A percentile compares a stretch with the other conserved stretches of the same genome.
phyloP scores from a whole-genome alignment of 92 coral and sea anemone species.

The Desmophyllum pertusum region DNA sequence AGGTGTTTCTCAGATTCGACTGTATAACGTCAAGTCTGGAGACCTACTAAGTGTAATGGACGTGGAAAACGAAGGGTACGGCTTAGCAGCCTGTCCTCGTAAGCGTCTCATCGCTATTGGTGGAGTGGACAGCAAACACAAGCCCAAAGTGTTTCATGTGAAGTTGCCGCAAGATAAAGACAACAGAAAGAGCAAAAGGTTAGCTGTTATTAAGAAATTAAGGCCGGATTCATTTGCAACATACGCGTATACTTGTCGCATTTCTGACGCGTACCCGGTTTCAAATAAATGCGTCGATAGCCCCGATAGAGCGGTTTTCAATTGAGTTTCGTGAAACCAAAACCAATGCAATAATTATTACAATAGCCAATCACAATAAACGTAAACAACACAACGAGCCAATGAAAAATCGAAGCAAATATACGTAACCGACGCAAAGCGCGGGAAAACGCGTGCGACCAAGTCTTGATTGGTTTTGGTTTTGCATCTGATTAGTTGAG shows the following conservation, averaged over 20 bases:
- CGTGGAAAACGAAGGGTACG: neutral
- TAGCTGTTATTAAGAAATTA: neutral
- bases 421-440: neutral
- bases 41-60: neutral
- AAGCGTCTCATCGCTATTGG: neutral
- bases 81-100: neutral
- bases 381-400: no score
- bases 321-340: no score
- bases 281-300: no score
- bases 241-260: no score
- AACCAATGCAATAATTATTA: no score
- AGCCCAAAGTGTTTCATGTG: neutral
- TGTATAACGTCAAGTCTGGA: conserved; percentile 12
- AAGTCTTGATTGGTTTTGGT: no score
- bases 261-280: no score
- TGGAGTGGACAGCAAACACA: neutral
- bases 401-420: neutral
- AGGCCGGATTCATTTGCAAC: no score
- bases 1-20: neutral
- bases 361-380: no score
- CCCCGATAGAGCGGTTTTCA: no score
- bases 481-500: no score
- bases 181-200: neutral
- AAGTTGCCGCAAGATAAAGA: neutral
- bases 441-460: neutral